These are phyloP conservation scores for Syngnathus scovelli DNA, from an alignment of 2,113 vertebrate genomes.

Conservation along the genomic window DNA sequence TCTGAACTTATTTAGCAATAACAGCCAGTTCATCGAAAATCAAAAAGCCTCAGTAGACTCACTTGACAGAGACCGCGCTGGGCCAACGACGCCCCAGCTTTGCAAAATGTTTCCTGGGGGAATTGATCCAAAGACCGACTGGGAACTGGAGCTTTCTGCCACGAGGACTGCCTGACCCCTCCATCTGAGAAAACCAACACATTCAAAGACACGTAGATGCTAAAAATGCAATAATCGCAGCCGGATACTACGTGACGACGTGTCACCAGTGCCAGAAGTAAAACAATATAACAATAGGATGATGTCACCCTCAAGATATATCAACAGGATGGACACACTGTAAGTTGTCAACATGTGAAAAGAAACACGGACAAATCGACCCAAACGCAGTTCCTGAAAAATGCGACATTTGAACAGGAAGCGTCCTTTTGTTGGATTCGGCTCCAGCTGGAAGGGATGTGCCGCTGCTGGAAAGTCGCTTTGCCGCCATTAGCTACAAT, in stretches of 20 bases:
- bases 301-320: constrained; percentile 51
- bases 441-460: constrained; percentile 60
- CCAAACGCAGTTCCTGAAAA: constrained; percentile 29
- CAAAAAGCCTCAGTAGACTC: constrained; percentile 42
- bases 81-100: constrained; percentile 87
- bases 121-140: constrained; percentile 91
- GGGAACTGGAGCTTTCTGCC: constrained; percentile 88
- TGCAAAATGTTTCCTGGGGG: constrained; percentile 87
- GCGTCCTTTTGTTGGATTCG: constrained; percentile 38
- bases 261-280: constrained; percentile 10
- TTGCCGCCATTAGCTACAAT: constrained; percentile 6
- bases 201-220: background rate
- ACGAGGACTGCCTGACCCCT: constrained; percentile 86
- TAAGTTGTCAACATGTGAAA: constrained; percentile 48
- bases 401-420: constrained; percentile 61
- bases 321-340: constrained; percentile 56
- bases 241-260: background rate
- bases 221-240: background rate
- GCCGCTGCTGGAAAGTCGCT: constrained; percentile 35
- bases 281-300: constrained; percentile 61
- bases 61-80: constrained; percentile 86
- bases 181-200: constrained; percentile 64
- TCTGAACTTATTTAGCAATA: background rate
- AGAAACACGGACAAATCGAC: constrained; percentile 30
- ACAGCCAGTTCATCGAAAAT: too few relatives aligned